Evolutionary conservation across 2,113 vertebrate genomes (phyloP).

Genomic region (cat (Felis catus)): DNA sequence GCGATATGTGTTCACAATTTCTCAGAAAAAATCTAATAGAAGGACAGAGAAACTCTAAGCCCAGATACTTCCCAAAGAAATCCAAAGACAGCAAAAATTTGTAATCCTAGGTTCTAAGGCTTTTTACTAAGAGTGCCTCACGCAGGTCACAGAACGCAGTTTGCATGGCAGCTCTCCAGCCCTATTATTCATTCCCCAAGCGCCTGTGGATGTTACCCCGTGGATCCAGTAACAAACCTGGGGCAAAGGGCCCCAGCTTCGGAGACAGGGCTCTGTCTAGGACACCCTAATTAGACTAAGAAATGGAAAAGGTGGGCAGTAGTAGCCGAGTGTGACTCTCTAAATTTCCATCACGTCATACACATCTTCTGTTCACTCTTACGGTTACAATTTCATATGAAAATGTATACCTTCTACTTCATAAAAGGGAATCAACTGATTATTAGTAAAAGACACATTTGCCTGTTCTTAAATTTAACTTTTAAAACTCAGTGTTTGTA

Average conservation of each 20-base stretch:
- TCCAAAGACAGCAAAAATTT: not conserved
- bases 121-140: not conserved
- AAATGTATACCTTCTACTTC: not conserved
- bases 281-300: not conserved
- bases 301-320: not conserved
- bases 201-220: not conserved
- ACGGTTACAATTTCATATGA: not conserved
- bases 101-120: not conserved
- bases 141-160: not conserved
- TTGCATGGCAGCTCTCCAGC: not conserved
- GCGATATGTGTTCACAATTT: not conserved
- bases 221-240: not conserved
- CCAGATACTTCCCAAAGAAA: not conserved
- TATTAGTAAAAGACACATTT: not conserved
- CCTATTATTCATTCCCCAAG: not conserved
- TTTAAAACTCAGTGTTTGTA: conserved; percentile 12
- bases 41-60: not conserved
- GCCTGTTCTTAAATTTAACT: conserved; percentile 3
- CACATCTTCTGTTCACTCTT: not conserved
- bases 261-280: not conserved
- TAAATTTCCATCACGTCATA: not conserved
- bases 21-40: not conserved
- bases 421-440: not conserved
- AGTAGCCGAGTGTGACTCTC: not conserved
- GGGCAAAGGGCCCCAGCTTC: not conserved